Evolutionary conservation across 2,797 vertebrate genomes (phyloP).

Genomic region (Lutjanus argentimaculatus): DNA sequence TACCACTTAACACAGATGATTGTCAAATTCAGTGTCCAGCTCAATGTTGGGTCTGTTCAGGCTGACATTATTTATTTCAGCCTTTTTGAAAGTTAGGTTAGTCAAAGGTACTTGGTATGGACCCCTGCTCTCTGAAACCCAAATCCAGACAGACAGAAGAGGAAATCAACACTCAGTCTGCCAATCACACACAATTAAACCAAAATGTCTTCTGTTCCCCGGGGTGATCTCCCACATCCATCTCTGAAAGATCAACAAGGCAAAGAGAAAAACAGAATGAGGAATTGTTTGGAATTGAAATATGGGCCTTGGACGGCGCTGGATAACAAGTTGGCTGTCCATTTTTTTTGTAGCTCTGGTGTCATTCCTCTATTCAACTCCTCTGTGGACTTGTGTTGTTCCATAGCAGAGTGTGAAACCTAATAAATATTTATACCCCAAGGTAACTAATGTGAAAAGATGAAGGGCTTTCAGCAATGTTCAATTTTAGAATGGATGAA

Average conservation of each 20-base stretch:
- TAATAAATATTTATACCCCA: constrained; percentile 59
- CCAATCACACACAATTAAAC: constrained; percentile 64
- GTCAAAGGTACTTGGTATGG: constrained; percentile 46
- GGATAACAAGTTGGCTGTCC: constrained; percentile 44
- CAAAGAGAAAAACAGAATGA: constrained; percentile 22
- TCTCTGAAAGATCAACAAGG: constrained; percentile 52
- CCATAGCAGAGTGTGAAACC: constrained; percentile 17
- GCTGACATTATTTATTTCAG: constrained; percentile 1
- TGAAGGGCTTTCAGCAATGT: constrained; percentile 10
- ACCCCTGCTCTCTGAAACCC: constrained; percentile 11
- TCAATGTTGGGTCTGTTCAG: background rate
- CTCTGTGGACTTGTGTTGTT: constrained; percentile 35
- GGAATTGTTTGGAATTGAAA: constrained; percentile 54
- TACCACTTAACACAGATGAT: background rate
- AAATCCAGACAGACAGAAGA: constrained; percentile 45
- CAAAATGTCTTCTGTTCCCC: constrained; percentile 47
- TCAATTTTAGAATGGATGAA: background rate
- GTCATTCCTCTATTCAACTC: constrained; percentile 30
- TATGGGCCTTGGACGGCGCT: constrained; percentile 22
- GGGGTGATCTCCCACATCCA: constrained; percentile 35
- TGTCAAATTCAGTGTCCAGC: background rate
- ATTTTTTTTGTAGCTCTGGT: constrained; percentile 38
- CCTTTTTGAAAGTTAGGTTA: background rate
- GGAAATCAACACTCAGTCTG: constrained; percentile 50
- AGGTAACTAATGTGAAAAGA: constrained; percentile 39